Evolutionary conservation across 2,888 invertebrate genomes (phyloP).

Genomic region (Macrosoma leucophasiata): DNA sequence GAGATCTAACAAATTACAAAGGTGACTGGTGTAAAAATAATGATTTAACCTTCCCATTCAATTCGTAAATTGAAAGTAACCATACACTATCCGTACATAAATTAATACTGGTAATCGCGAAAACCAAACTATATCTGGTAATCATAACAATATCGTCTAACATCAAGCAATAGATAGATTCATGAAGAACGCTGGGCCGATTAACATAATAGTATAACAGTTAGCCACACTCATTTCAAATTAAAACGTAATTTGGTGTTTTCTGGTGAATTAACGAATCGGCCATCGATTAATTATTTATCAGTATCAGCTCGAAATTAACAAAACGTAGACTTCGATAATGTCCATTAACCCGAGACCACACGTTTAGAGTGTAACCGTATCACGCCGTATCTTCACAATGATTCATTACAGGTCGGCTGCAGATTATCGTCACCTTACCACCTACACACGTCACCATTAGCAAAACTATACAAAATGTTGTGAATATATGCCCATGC

Average conservation of each 20-base stretch:
- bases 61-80: slow-evolving; percentile 15
- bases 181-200: slow-evolving; percentile 51
- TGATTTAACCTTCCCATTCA: slow-evolving; percentile 18
- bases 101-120: slow-evolving; percentile 22
- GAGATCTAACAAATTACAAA: slow-evolving; percentile 23
- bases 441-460: slow-evolving; percentile 29
- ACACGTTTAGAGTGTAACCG: slow-evolving; percentile 48
- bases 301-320: slow-evolving; percentile 61
- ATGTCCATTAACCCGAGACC: slow-evolving; percentile 72
- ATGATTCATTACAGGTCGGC: slow-evolving; percentile 60
- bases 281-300: slow-evolving; percentile 47
- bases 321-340: slow-evolving; percentile 62
- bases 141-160: slow-evolving; percentile 39
- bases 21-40: slow-evolving; percentile 57
- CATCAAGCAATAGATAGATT: slow-evolving; percentile 31
- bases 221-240: slow-evolving; percentile 39
- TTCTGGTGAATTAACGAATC: slow-evolving; percentile 63
- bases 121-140: slow-evolving; percentile 61
- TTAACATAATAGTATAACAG: slow-evolving; percentile 49
- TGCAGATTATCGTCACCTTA: slow-evolving; percentile 49
- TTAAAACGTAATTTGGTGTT: slow-evolving; percentile 55
- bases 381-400: slow-evolving; percentile 48
- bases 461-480: slow-evolving; percentile 25
- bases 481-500: slow-evolving; percentile 26
- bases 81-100: slow-evolving; percentile 1